phyloP scores from a whole-genome alignment of 2,797 vertebrate genomes.

The Lacerta bilineata region DNA sequence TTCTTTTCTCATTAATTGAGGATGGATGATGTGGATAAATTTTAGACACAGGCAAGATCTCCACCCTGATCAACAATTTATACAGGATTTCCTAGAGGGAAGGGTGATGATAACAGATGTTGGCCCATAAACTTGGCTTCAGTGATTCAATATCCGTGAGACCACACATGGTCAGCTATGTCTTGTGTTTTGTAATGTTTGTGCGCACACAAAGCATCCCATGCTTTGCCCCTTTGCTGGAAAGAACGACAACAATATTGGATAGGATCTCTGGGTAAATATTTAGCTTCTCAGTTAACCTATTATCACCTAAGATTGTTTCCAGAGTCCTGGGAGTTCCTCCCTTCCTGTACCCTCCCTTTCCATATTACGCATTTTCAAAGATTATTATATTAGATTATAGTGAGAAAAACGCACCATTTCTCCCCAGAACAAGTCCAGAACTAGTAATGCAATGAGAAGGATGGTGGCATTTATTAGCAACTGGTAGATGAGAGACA shows the following conservation, averaged over 20 bases:
- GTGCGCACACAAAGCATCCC: neutral
- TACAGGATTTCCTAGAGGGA: slow-evolving; percentile 54
- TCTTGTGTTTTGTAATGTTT: neutral
- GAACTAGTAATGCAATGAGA: neutral
- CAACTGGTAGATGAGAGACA: neutral
- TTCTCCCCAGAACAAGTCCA: neutral
- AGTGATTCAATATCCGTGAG: neutral
- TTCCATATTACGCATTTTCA: slow-evolving; percentile 7
- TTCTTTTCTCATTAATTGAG: too few species aligned
- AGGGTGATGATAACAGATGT: slow-evolving; percentile 42
- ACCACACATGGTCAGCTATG: neutral
- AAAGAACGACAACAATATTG: slow-evolving; percentile 20
- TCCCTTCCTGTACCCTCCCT: neutral
- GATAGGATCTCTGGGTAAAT: neutral
- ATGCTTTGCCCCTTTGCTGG: neutral
- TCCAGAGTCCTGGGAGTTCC: neutral
- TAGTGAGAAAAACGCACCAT: neutral
- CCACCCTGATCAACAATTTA: slow-evolving; percentile 46
- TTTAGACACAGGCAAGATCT: neutral
- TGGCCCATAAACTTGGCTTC: slow-evolving; percentile 28
- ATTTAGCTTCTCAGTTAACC: neutral
- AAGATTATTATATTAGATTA: neutral
- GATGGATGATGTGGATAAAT: too few species aligned
- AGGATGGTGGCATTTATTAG: neutral
- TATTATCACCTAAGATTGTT: slow-evolving; percentile 22